Percentiles rank a stretch among this genome's conserved stretches.
These are phyloP conservation scores for Tromatobia lineatoria DNA, from an alignment of 2,888 invertebrate genomes.

Conservation along the genomic window DNA sequence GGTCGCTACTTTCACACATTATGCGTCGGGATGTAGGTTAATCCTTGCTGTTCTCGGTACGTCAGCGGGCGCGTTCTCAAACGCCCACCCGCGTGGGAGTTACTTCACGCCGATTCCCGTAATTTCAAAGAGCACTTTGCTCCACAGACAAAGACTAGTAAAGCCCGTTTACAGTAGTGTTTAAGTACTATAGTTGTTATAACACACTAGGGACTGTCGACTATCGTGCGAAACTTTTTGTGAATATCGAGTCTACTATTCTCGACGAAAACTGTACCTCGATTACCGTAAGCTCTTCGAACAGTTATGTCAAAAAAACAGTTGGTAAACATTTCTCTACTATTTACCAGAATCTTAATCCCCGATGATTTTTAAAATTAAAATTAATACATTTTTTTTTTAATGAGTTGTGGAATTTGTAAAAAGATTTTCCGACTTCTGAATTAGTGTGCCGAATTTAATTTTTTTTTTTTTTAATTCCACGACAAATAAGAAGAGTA, in stretches of 20 bases:
- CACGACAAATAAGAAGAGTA: too few species aligned
- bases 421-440: too few species aligned
- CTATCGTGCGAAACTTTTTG: conserved; percentile 51
- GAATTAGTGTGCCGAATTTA: too few species aligned
- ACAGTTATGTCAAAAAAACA: neutral
- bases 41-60: conserved; percentile 68
- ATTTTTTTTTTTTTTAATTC: too few species aligned
- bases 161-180: conserved; percentile 41
- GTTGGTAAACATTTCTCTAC: neutral
- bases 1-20: conserved; percentile 73
- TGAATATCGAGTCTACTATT: neutral
- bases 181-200: conserved; percentile 47
- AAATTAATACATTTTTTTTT: too few species aligned
- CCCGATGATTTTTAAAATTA: too few species aligned
- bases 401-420: too few species aligned
- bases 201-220: conserved; percentile 31
- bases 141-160: conserved; percentile 45
- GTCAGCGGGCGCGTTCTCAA: conserved; percentile 57
- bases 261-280: conserved; percentile 8
- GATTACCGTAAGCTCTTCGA: neutral
- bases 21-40: conserved; percentile 74
- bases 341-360: neutral
- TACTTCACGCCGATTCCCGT: conserved; percentile 65
- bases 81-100: conserved; percentile 65
- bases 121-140: conserved; percentile 59